Conservation (phyloP, 2,888 invertebrate species). For the Trachelus troglodyta region DNA sequence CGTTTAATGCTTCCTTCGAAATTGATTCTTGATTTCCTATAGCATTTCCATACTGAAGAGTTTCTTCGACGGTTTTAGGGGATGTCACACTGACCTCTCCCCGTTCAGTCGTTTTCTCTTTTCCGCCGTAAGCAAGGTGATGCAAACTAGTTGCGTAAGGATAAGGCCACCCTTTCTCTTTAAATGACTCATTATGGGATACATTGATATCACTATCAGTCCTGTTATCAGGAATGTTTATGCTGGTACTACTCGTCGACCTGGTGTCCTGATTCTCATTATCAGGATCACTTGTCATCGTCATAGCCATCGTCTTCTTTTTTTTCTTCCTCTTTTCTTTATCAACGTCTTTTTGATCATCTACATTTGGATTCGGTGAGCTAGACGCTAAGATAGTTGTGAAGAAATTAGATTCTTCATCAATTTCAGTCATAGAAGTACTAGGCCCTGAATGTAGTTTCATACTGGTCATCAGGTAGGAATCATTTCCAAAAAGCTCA, state of each 20-base stretch:
- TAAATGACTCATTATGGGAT: not conserved
- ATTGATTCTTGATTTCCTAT: slow-evolving; percentile 40
- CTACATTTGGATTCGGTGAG: not conserved
- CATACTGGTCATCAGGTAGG: not conserved
- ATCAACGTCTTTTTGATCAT: not conserved
- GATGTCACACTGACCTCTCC: not conserved
- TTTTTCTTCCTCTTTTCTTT: not conserved
- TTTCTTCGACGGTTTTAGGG: slow-evolving; percentile 33
- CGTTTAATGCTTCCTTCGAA: not conserved
- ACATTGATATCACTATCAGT: not conserved
- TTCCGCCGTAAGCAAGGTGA: not conserved
- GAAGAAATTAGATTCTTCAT: not conserved
- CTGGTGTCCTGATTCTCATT: not conserved
- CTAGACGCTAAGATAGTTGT: not conserved
- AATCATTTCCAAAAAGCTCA: not conserved
- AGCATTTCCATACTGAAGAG: slow-evolving; percentile 49
- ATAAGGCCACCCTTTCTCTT: not conserved
- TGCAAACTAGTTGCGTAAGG: not conserved
- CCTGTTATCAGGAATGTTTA: not conserved
- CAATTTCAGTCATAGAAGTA: not conserved
- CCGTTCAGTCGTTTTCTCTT: not conserved
- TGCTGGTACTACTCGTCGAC: not conserved
- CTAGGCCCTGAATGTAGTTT: not conserved
- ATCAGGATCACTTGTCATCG: not conserved
- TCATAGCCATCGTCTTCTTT: not conserved